Evolutionary conservation across 1,140 invertebrate species (phyloP).

Genomic region (Samia ricini): DNA sequence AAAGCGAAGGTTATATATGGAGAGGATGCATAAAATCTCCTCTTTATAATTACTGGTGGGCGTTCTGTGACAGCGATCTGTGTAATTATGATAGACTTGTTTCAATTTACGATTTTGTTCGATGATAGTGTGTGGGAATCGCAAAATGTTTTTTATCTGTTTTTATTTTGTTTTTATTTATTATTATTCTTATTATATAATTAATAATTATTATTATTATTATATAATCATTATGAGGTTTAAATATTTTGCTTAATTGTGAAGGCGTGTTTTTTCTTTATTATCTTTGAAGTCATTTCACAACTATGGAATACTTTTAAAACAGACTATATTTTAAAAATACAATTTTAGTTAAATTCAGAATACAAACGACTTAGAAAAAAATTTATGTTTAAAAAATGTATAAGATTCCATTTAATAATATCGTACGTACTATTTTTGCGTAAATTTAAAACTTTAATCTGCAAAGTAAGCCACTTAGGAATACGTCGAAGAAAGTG

Average conservation of each 20-base stretch:
- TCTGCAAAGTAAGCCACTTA: neutral
- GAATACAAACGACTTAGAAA: no score
- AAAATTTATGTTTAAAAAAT: no score
- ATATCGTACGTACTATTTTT: neutral
- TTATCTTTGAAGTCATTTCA: no score
- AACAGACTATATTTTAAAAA: no score
- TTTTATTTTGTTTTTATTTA: neutral
- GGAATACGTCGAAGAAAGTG: neutral
- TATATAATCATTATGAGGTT: neutral
- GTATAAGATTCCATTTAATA: no score
- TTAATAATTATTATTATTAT: neutral
- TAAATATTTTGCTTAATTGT: no score
- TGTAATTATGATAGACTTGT: slow-evolving; percentile 48
- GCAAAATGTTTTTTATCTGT: no score
- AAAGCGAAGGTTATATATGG: slow-evolving; percentile 44
- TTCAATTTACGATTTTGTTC: slow-evolving; percentile 36
- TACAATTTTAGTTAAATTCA: no score
- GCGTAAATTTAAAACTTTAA: neutral
- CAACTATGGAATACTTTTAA: no score
- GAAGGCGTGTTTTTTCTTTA: no score
- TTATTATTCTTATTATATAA: neutral
- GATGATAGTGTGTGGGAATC: no score
- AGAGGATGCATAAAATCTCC: slow-evolving; percentile 46
- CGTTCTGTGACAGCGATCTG: slow-evolving; percentile 44
- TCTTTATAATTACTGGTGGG: slow-evolving; percentile 58